These are phyloP conservation scores for Lateolabrax maculatus DNA, from an alignment of 2,797 vertebrate genomes.

Conservation along the genomic window DNA sequence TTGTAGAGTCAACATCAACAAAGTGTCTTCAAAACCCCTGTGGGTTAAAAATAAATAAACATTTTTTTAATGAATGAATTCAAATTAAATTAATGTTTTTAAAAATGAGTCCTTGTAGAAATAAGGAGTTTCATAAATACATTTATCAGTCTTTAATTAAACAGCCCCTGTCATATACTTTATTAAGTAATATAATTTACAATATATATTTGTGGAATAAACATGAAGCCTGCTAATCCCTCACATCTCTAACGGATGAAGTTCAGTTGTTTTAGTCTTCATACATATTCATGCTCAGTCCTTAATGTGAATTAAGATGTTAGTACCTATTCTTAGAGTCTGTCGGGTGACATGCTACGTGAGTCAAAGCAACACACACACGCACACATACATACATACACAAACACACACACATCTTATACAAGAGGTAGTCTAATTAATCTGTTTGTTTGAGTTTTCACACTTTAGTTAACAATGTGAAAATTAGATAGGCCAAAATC, in stretches of 20 bases:
- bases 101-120: no score
- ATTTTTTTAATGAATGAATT: no score
- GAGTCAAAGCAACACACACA: constrained; percentile 17
- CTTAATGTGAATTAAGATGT: constrained; percentile 38
- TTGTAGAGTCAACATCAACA: background rate
- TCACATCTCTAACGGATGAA: background rate
- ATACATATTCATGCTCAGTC: constrained; percentile 47
- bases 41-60: background rate
- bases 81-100: no score
- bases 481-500: constrained; percentile 77
- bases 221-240: background rate
- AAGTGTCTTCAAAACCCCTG: background rate
- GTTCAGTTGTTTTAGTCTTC: constrained; percentile 25
- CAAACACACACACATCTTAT: constrained; percentile 6
- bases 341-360: constrained; percentile 20
- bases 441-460: constrained; percentile 68
- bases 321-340: constrained; percentile 47
- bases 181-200: background rate
- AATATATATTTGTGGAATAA: constrained; percentile 20
- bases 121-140: no score
- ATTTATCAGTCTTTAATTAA: no score
- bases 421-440: constrained; percentile 56
- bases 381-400: constrained; percentile 1
- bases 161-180: background rate
- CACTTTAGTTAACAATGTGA: constrained; percentile 74